Percentiles rank a stretch among this genome's conserved stretches.
Evolutionary conservation across 2,797 vertebrate genomes (phyloP).

Genomic region (Nyctibius grandis): DNA sequence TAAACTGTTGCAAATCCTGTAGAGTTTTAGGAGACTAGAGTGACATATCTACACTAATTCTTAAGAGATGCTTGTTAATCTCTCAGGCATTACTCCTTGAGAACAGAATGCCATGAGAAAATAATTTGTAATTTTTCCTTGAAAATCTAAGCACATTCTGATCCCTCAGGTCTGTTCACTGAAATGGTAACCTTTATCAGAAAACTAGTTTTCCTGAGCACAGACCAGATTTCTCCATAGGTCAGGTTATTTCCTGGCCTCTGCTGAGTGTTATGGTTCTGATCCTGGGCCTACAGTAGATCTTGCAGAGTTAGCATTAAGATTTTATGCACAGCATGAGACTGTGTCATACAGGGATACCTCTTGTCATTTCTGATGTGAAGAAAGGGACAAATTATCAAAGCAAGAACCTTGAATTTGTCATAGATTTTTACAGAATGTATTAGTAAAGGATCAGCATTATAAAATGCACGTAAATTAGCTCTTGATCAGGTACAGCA

Average conservation of each 20-base stretch:
- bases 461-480: neutral
- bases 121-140: neutral
- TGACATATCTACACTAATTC: neutral
- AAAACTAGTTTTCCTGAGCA: neutral
- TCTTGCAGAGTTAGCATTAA: neutral
- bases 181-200: neutral
- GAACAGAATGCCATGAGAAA: neutral
- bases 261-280: neutral
- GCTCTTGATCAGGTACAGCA: neutral
- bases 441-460: neutral
- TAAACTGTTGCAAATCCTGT: neutral
- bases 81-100: neutral
- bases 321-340: neutral
- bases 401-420: neutral
- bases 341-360: neutral
- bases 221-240: neutral
- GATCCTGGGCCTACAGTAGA: neutral
- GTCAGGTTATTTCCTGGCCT: neutral
- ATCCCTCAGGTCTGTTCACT: neutral
- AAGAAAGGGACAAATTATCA: neutral
- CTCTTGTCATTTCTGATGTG: neutral
- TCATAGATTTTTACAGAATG: neutral
- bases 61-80: neutral
- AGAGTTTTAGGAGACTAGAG: neutral
- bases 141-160: neutral